Conservation (phyloP, 1,140 invertebrate genomes). For the Drosophila simulans region DNA sequence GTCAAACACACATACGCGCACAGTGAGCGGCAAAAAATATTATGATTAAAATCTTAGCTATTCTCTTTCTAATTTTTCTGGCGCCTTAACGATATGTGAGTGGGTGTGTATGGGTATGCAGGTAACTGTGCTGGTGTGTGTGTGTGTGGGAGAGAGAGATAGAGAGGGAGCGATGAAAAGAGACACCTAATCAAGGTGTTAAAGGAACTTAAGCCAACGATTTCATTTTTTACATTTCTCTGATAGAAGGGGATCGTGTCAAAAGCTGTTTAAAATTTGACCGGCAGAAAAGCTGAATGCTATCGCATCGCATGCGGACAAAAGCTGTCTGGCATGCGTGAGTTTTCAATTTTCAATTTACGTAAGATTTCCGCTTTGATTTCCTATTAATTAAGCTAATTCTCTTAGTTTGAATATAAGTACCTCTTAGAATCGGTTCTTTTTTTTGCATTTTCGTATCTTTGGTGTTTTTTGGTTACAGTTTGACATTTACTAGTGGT, state of each 20-base stretch:
- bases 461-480: conserved; percentile 62
- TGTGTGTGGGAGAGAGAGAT: conserved; percentile 5
- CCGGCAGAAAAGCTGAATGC: conserved; percentile 7
- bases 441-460: conserved; percentile 25
- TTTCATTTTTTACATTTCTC: neutral
- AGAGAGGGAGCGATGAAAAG: conserved; percentile 3
- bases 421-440: conserved; percentile 8
- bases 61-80: conserved; percentile 1
- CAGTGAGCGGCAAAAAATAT: conserved; percentile 10
- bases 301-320: conserved; percentile 7
- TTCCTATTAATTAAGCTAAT: conserved; percentile 21
- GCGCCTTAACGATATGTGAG: conserved; percentile 36
- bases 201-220: conserved; percentile 25
- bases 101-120: conserved; percentile 10
- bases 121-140: conserved; percentile 8
- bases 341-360: conserved; percentile 1
- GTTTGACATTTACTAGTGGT: conserved; percentile 31
- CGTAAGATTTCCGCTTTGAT: neutral
- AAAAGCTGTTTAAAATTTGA: conserved; percentile 1
- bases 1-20: conserved; percentile 8
- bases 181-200: neutral
- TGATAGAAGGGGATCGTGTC: conserved; percentile 2
- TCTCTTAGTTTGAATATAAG: conserved; percentile 21
- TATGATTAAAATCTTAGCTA: conserved; percentile 9
- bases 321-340: conserved; percentile 2